Evolutionary conservation across 2,113 vertebrate species (phyloP).

Genomic region (Rhabdomys dilectus): DNA sequence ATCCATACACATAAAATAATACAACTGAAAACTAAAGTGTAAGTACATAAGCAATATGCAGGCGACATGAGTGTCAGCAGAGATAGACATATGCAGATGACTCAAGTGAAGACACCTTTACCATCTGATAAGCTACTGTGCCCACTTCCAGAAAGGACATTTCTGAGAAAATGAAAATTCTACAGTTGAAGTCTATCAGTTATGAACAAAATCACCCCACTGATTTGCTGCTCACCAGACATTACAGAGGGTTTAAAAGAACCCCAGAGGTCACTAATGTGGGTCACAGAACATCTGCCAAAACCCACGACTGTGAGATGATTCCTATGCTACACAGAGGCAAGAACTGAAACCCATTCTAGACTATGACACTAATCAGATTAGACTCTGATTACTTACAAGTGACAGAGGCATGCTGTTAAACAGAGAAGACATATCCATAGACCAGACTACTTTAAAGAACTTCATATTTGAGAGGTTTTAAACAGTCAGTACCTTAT

Average conservation of each 20-base stretch:
- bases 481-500: neutral
- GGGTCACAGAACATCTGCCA: neutral
- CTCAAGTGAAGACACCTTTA: neutral
- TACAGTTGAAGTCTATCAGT: neutral
- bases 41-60: neutral
- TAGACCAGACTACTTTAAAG: constrained; percentile 37
- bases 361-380: neutral
- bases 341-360: neutral
- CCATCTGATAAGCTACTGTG: neutral
- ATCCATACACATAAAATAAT: neutral
- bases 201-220: neutral
- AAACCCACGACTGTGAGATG: neutral
- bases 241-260: neutral
- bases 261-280: neutral
- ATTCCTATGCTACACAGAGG: neutral
- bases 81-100: neutral
- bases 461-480: constrained; percentile 29
- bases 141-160: neutral
- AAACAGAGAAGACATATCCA: neutral
- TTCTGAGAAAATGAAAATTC: neutral
- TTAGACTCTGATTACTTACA: neutral
- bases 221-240: neutral
- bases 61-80: neutral
- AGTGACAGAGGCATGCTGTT: neutral
- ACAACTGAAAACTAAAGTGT: neutral